Percentiles rank a stretch among this genome's conserved stretches.
Conservation (phyloP, 2,888 invertebrate species). For the Napeogenes inachia region DNA sequence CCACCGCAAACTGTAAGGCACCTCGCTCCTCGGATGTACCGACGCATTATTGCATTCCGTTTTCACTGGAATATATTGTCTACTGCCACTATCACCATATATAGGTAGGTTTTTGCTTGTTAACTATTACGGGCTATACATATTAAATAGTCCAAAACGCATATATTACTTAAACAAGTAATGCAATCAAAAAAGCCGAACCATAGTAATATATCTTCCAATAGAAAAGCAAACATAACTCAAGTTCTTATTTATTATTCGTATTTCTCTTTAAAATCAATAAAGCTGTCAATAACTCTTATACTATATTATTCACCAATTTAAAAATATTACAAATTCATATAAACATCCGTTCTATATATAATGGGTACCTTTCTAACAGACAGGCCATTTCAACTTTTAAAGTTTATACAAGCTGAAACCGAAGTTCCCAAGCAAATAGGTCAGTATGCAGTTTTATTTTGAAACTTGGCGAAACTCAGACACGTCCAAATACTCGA, state of each 20-base stretch:
- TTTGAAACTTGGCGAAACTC: slow-evolving; percentile 20
- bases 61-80: slow-evolving; percentile 1
- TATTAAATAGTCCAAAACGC: too few species aligned
- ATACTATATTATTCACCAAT: too few species aligned
- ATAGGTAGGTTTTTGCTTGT: not conserved
- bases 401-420: slow-evolving; percentile 4
- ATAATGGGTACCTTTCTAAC: not conserved
- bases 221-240: too few species aligned
- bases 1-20: not conserved
- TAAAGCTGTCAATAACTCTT: too few species aligned
- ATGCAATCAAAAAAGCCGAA: too few species aligned
- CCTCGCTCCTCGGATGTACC: not conserved
- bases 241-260: too few species aligned
- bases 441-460: slow-evolving; percentile 20
- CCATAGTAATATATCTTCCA: too few species aligned
- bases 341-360: too few species aligned
- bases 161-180: too few species aligned
- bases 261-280: too few species aligned
- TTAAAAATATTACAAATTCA: too few species aligned
- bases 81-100: not conserved
- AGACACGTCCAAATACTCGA: slow-evolving; percentile 17
- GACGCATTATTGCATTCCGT: slow-evolving; percentile 27
- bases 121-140: not conserved
- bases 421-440: slow-evolving; percentile 12
- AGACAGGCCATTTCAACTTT: slow-evolving; percentile 5